phyloP scores from a whole-genome alignment of 2,113 vertebrate genomes.

The Steatornis caripensis region DNA sequence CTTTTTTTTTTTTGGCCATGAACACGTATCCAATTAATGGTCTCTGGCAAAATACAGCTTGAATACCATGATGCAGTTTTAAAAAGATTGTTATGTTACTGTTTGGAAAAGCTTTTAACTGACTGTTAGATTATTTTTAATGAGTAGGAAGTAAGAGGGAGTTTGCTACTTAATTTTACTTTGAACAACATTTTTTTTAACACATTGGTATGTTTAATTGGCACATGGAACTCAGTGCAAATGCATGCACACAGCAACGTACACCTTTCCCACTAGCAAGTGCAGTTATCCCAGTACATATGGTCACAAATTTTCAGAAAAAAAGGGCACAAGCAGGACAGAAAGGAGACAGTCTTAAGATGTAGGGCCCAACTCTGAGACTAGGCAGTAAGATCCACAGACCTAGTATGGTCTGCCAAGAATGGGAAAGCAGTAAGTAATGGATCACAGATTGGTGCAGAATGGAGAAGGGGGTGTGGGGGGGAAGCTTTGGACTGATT shows the following conservation, averaged over 20 bases:
- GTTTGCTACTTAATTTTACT: background rate
- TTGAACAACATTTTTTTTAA: background rate
- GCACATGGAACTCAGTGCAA: background rate
- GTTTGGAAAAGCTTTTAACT: background rate
- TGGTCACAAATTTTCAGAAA: background rate
- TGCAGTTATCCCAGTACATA: background rate
- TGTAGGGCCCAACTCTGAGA: background rate
- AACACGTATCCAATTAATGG: background rate
- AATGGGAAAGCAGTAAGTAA: background rate
- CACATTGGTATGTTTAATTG: background rate
- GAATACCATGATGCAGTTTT: background rate
- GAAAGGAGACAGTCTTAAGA: background rate
- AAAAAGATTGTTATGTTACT: background rate
- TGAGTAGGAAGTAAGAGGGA: background rate
- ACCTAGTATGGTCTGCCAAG: background rate
- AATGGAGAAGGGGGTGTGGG: no score
- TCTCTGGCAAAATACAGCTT: background rate
- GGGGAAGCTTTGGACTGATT: background rate
- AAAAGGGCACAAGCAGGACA: background rate
- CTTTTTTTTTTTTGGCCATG: background rate
- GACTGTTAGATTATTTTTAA: constrained; percentile 5
- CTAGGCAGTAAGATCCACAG: background rate
- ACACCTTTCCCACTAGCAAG: background rate
- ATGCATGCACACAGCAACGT: background rate
- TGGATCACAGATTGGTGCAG: background rate